Conservation (phyloP, 2,113 vertebrate genomes). For the Typhlomys cinereus region DNA sequence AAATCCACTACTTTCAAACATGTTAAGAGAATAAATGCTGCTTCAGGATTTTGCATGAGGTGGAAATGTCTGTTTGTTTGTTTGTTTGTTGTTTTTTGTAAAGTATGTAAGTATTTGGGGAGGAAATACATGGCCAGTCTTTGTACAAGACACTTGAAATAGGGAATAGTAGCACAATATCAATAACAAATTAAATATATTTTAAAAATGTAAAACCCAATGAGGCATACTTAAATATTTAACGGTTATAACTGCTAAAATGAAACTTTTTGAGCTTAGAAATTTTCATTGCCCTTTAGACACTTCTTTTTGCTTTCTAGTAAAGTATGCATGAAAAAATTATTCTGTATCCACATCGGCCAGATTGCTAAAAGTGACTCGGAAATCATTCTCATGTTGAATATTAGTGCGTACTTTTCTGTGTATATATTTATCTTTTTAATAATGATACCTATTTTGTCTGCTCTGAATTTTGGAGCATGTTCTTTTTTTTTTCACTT, state of each 20-base stretch:
- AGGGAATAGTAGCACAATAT: not conserved
- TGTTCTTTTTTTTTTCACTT: no score
- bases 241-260: not conserved
- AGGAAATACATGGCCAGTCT: no score
- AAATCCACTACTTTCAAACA: not conserved
- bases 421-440: not conserved
- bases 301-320: not conserved
- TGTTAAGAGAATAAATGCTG: not conserved
- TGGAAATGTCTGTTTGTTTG: not conserved
- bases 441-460: constrained; percentile 41
- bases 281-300: not conserved
- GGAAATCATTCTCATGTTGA: not conserved
- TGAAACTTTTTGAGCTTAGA: constrained; percentile 38
- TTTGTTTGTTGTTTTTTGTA: no score
- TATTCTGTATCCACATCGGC: constrained; percentile 8
- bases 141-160: not conserved
- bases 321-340: not conserved
- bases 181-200: not conserved
- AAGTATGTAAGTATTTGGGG: no score
- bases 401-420: not conserved
- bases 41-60: not conserved
- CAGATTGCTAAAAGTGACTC: constrained; percentile 17
- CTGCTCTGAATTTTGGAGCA: not conserved
- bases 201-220: not conserved
- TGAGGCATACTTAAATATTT: no score